Conservation (phyloP, 2,797 vertebrate species). For the Paguma larvata region DNA sequence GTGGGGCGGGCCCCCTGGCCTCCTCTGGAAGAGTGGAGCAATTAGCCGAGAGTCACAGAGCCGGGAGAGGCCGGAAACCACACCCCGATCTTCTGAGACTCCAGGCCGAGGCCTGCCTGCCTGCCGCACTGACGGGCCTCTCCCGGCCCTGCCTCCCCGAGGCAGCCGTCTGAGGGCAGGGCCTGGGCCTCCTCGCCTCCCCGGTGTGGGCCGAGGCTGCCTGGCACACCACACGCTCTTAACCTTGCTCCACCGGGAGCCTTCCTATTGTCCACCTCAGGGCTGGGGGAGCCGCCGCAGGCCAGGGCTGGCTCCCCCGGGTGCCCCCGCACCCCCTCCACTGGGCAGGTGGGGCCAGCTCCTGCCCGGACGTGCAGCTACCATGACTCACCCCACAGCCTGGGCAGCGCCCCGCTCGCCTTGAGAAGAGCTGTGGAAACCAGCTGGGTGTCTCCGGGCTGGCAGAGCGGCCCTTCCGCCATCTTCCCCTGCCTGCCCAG, state of each 20-base stretch:
- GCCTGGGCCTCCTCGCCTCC: background rate
- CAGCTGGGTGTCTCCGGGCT: background rate
- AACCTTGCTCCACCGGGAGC: background rate
- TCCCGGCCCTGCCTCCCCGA: too few relatives aligned
- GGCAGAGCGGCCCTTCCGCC: background rate
- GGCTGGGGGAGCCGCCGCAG: background rate
- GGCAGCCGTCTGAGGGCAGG: background rate
- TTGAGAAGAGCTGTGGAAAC: background rate
- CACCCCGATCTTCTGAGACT: background rate
- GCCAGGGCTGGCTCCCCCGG: background rate
- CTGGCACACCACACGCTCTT: background rate
- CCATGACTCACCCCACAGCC: slow-evolving; percentile 33
- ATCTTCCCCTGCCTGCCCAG: background rate
- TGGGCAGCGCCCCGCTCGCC: background rate
- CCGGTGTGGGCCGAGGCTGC: rapidly evolving
- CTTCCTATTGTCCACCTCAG: background rate
- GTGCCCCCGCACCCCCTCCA: background rate
- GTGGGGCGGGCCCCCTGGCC: background rate
- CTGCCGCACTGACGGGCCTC: too few relatives aligned
- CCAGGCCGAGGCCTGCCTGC: background rate
- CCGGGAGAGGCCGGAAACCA: rapidly evolving
- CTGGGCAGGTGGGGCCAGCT: background rate
- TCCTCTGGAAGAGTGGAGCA: background rate
- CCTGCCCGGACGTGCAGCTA: background rate
- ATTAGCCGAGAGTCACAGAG: background rate